Evolutionary conservation across 2,888 invertebrate species (phyloP).

Genomic region (Machimus rusticus): DNA sequence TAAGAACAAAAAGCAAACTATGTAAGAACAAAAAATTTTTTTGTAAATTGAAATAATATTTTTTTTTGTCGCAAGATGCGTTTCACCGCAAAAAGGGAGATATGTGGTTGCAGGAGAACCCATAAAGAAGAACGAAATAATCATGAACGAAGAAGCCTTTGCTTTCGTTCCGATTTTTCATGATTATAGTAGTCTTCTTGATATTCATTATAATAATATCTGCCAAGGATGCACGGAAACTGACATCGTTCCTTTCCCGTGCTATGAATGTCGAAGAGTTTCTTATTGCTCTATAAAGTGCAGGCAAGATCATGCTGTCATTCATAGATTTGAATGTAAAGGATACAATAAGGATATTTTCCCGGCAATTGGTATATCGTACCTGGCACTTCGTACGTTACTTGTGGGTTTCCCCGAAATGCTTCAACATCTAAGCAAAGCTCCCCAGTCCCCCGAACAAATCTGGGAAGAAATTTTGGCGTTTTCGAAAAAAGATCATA

Average conservation of each 20-base stretch:
- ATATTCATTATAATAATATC: slow-evolving; percentile 48
- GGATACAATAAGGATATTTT: slow-evolving; percentile 70
- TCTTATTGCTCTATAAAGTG: slow-evolving; percentile 73
- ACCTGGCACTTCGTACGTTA: slow-evolving; percentile 75
- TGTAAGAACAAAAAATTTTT: neutral
- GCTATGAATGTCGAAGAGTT: slow-evolving; percentile 69
- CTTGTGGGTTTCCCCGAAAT: slow-evolving; percentile 61
- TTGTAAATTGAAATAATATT: slow-evolving; percentile 64
- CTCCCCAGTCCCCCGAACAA: neutral
- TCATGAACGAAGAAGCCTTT: slow-evolving; percentile 82
- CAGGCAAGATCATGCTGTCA: slow-evolving; percentile 63
- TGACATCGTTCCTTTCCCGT: slow-evolving; percentile 70
- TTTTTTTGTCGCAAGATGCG: slow-evolving; percentile 57
- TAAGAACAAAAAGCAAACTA: slow-evolving; percentile 39
- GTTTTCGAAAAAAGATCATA: slow-evolving; percentile 55
- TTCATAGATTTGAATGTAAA: slow-evolving; percentile 76
- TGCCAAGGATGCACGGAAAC: slow-evolving; percentile 77
- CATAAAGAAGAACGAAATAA: slow-evolving; percentile 72
- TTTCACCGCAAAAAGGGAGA: slow-evolving; percentile 59
- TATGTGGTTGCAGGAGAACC: slow-evolving; percentile 64
- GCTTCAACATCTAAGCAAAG: neutral
- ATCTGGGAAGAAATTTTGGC: slow-evolving; percentile 17
- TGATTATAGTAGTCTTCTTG: neutral
- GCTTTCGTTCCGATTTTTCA: slow-evolving; percentile 72
- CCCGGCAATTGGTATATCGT: slow-evolving; percentile 78